Base-by-base conservation (phyloP, 2,113 vertebrate genomes). In the Pseudonaja textilis region DNA sequence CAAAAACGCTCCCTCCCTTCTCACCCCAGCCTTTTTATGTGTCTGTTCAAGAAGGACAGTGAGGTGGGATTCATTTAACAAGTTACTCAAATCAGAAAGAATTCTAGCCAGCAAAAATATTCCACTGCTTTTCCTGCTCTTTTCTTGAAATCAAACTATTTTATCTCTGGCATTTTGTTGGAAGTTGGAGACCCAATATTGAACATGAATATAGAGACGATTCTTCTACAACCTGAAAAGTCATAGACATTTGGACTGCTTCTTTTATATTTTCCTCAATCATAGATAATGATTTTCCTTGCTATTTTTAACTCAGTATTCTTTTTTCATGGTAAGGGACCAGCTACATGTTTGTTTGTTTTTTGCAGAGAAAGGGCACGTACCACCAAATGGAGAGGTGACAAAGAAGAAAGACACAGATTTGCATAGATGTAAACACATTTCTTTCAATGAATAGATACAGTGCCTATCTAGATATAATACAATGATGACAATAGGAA, bases 31-130 rank as follows among this genome's bases (percentile, higher is more conserved):
- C 39, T 29, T 29, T 92, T 54, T 12, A n/a, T 59, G 88, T n/a
- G n/a, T 86, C 92, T 86, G 61, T 86, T 90, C 42, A 85, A 12
- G 47, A 12, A 85, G 54, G 69, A 25, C 45, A 52, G 12, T 74
- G 81, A 85, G 69, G 69, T 61, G 52, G 92, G 69, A 89, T 93
- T 92, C 85, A 39, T 92, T 89, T 85, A 59, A 57, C 69, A 61
- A 56, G 74, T 39, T 92, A 87, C 50, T 12, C 18, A 89, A 56
- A 64, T 57, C 87, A 90, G 34, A 87, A 54, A 93, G 61, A 86
- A 39, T 86, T 61, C 56, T 42, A 22, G 29, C 56, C 91, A 90
- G 88, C 59, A 86, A 34, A 87, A 87, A 89, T 16, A 23, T 87
- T 90, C 45, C 89, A 45, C 56, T 85, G n/a, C 42, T 89, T 86